These are phyloP conservation scores for Gasterosteus nipponicus DNA, from an alignment of 2,113 vertebrate species.

Conservation along the genomic window DNA sequence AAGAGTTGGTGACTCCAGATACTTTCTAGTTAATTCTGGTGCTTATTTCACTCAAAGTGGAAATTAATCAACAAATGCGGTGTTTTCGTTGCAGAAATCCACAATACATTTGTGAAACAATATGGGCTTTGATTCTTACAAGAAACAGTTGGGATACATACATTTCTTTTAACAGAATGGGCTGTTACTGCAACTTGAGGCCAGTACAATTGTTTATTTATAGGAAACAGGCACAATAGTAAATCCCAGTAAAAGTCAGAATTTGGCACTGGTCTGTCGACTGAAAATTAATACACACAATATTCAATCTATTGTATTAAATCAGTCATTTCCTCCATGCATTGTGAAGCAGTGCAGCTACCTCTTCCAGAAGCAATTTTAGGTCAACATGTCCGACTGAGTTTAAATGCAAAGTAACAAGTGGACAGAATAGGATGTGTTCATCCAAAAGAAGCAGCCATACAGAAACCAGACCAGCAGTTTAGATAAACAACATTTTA, in stretches of 20 bases:
- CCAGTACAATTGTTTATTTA: neutral
- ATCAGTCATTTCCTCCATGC: neutral
- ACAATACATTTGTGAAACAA: conserved; percentile 12
- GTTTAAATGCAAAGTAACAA: neutral
- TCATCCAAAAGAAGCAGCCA: neutral
- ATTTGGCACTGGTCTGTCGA: conserved; percentile 52
- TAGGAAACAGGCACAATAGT: conserved; percentile 30
- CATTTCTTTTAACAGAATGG: conserved; percentile 14
- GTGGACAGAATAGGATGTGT: neutral
- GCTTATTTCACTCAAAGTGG: neutral
- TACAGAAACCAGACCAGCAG: neutral
- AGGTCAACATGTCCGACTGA: neutral
- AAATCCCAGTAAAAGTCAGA: conserved; percentile 40
- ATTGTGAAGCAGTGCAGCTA: neutral
- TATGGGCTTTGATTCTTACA: neutral
- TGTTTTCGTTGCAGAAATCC: neutral
- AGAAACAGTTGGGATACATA: neutral
- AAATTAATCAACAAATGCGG: neutral
- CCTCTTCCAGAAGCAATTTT: neutral
- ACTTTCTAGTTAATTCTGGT: neutral
- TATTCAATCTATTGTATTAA: conserved; percentile 19
- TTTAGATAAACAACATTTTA: neutral
- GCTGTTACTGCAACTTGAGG: neutral
- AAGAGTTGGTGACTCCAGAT: neutral
- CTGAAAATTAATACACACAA: conserved; percentile 22